Percentiles rank a stretch among this genome's conserved stretches.
Conservation (phyloP, 2,113 vertebrate species). For the Hoplias malabaricus region DNA sequence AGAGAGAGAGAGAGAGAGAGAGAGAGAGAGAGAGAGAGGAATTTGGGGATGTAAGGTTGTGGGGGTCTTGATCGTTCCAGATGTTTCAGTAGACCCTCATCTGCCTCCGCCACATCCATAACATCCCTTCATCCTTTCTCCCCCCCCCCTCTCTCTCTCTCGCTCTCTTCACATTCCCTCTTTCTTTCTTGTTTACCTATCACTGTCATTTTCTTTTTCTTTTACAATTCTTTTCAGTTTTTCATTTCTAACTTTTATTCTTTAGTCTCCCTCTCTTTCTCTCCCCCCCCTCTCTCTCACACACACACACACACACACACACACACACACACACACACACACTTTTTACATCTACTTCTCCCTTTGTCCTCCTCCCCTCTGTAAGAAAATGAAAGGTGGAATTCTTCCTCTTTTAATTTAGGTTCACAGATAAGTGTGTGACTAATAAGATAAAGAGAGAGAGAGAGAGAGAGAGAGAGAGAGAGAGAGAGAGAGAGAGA, state of each 20-base stretch:
- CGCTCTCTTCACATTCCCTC: conserved; percentile 47
- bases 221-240: background rate
- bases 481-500: too few species aligned
- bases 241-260: too few species aligned
- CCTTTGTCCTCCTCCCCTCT: conserved; percentile 33
- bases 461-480: background rate
- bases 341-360: background rate
- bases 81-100: conserved; percentile 67
- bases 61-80: conserved; percentile 81
- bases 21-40: conserved; percentile 57
- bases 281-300: background rate
- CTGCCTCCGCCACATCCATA: conserved; percentile 16
- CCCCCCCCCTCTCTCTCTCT: background rate
- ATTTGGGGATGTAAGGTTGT: conserved; percentile 69
- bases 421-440: background rate
- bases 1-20: conserved; percentile 55
- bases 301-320: too few species aligned
- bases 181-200: conserved; percentile 35
- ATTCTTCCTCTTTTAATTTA: background rate
- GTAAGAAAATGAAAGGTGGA: background rate
- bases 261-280: background rate
- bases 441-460: too few species aligned
- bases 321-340: too few species aligned
- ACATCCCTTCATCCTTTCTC: conserved; percentile 50
- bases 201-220: background rate